These are phyloP conservation scores for Rhyacophila evoluta DNA, from an alignment of 2,888 invertebrate genomes.

Conservation along the genomic window DNA sequence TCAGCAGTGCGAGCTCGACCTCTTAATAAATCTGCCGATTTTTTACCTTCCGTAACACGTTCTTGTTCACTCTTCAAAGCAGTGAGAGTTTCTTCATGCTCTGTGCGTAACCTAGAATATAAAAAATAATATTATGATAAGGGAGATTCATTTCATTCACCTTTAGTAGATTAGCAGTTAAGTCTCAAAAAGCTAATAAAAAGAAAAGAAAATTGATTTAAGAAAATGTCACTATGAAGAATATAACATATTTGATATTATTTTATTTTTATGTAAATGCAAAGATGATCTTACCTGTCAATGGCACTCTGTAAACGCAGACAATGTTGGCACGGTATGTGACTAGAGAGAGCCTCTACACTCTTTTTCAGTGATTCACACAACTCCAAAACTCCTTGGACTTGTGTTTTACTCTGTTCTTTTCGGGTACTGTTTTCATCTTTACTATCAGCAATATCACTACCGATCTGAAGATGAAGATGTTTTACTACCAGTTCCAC, in stretches of 20 bases:
- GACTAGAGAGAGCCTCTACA: constrained; percentile 67
- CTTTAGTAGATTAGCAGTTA: too few species aligned
- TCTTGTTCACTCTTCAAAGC: constrained; percentile 61
- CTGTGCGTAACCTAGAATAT: constrained; percentile 57
- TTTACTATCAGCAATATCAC: constrained; percentile 56
- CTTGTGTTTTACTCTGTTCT: constrained; percentile 43
- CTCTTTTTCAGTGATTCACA: constrained; percentile 66
- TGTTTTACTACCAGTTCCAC: constrained; percentile 66
- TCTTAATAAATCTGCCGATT: constrained; percentile 48
- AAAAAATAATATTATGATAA: too few species aligned
- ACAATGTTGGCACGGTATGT: constrained; percentile 69
- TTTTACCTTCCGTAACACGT: constrained; percentile 51
- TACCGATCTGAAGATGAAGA: constrained; percentile 62
- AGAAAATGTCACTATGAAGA: constrained; percentile 26
- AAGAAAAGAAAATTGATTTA: too few species aligned
- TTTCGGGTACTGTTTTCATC: constrained; percentile 40
- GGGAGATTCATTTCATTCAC: too few species aligned
- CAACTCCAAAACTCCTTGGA: constrained; percentile 50
- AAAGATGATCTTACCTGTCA: constrained; percentile 62
- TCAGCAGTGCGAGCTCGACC: constrained; percentile 52
- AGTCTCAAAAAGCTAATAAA: too few species aligned
- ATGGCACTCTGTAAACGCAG: constrained; percentile 69
- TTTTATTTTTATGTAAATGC: not conserved
- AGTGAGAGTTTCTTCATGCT: constrained; percentile 58
- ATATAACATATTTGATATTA: constrained; percentile 11